Evolutionary conservation across 1,140 invertebrate genomes (phyloP), one percentile per base, ranked within the genome.

Genomic region (Euschistus heros): DNA sequence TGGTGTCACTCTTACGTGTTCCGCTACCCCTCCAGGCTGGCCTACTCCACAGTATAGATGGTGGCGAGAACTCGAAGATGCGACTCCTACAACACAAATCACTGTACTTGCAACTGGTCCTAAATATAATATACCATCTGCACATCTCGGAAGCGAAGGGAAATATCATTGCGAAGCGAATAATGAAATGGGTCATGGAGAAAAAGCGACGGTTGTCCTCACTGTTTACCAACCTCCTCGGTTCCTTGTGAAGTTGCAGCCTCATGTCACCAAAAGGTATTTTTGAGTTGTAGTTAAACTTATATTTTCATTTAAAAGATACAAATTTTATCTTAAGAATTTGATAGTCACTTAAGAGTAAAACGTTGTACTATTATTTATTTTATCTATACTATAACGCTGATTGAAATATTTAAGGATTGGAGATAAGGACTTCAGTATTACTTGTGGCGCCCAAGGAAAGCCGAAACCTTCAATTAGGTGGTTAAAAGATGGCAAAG

Each of bases 101-200:
- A 81, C 81, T 8, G 83, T 86, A 8, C 76, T 89, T 0, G 84
- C 84, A 1, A 83, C 84, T n/a, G 88, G 89, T 0, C 82, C 84
- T 0, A 87, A 87, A 68, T 93, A 92, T 72, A 89, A 88, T 33
- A 94, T 96, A 69, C 82, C 86, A 0, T 86, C 86, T 24, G 90
- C 89, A 0, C 86, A 91, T 71, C 76, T 92, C 20, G 85, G 83
- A 14, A 89, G 87, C 71, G 92, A 94, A 75, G 93, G 92, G 2
- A 84, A 84, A 20, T 95, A 95, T 74, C 86, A 87, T 71, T 96
- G 93, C 72, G 87, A 92, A 72, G 91, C 91, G 0, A 85, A 84
- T 18, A 96, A 95, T 71, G 89, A 91, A 73, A 80, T 94, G 65
- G 93, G 93, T 5, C 84, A 85, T 57, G 90, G 92, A 0, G 87